Base-by-base conservation (phyloP, 2,113 vertebrate species). In the Neomonachus schauinslandi region DNA sequence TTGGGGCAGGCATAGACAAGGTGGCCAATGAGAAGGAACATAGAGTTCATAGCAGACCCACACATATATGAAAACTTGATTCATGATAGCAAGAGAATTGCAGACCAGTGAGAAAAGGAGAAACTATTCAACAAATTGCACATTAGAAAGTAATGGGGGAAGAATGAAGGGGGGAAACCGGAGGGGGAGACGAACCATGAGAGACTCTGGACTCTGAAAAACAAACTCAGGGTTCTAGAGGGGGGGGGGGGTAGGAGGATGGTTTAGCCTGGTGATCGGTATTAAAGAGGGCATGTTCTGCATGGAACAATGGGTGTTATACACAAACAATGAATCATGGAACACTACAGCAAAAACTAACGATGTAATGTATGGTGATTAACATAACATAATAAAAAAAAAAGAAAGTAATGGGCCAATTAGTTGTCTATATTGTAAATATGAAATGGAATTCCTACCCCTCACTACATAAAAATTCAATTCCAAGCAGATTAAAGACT, bases 351-450 rank as follows among this genome's bases (percentile, higher is more conserved):
- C 39, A 42, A 42, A 42, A 42, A 42, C 39, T 42, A 42, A 42
- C 1, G 39, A 42, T 42, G 39, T 42, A 42, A 42, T 42, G 39
- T 42, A 42, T 42, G 39, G 39, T 42, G 39, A 42, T 42, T 5
- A 42, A 42, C 39, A 42, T 42, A 42, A 42, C 39, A 42, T 42
- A 42, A 42, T 42, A 42, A 11, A 49, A 49, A 49, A 49, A 49
- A 49, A 49, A 69, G 92, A 97, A 95, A 90, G 16, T 51, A 92
- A 87, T 94, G 74, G 46, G 24, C 51, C 59, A 92, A 83, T 88
- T 86, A 72, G 69, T 92, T 93, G 82, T 39, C 49, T 53, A 96
- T 92, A 76, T 84, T 89, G 82, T 85, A 90, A 77, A 90, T 77
- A 84, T 31, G 21, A 96, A 87, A 71, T 57, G 12, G 13, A 24